Conservation (phyloP, 2,888 invertebrate genomes). For the Athalia cordata region DNA sequence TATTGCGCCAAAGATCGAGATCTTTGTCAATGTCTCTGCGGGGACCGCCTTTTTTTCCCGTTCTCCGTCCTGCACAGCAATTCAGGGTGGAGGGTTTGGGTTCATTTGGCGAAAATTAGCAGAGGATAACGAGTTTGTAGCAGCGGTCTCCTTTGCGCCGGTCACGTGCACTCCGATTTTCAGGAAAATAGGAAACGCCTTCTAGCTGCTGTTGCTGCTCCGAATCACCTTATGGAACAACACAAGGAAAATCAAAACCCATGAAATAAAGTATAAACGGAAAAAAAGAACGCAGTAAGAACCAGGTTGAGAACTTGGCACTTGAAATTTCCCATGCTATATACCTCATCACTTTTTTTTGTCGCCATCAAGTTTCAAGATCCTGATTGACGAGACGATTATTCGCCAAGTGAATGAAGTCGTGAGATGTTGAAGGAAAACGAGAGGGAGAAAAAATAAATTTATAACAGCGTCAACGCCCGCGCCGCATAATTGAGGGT, state of each 20-base stretch:
- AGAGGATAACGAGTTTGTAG: constrained; percentile 65
- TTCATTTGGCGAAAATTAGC: constrained; percentile 61
- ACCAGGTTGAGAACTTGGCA: no score
- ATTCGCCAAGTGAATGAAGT: no score
- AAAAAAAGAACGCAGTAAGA: no score
- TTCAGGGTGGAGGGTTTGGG: constrained; percentile 18
- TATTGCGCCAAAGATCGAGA: neutral
- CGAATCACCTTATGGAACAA: neutral
- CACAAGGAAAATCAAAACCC: no score
- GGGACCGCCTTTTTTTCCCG: neutral
- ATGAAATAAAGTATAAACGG: no score
- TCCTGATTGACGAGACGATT: no score
- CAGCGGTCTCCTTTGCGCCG: constrained; percentile 53
- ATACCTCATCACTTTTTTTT: no score
- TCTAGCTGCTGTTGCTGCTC: neutral
- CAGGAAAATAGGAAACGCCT: constrained; percentile 37
- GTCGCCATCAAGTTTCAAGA: no score
- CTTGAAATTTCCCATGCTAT: no score
- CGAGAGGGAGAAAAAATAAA: constrained; percentile 2
- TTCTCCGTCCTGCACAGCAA: neutral
- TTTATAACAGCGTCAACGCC: constrained; percentile 16
- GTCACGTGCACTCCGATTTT: constrained; percentile 35
- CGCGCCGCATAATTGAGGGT: constrained; percentile 32
- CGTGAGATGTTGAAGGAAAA: no score
- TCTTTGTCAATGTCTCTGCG: constrained; percentile 29